Evolutionary conservation across 2,888 invertebrate species (phyloP).

Genomic region (Microdon myrmicae): DNA sequence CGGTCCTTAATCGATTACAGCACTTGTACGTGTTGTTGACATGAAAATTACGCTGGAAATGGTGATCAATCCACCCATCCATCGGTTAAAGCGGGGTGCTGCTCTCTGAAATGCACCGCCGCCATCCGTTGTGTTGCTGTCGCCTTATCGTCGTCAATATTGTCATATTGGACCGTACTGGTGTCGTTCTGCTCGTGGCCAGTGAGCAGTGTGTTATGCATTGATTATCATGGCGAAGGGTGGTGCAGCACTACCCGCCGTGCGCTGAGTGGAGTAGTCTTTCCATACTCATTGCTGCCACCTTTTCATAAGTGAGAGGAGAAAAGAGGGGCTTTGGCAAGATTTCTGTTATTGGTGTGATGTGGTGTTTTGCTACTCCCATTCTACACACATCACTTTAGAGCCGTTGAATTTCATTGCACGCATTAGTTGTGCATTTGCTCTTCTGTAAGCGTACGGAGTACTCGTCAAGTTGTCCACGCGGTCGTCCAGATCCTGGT

Average conservation of each 20-base stretch:
- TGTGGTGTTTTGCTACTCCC: slow-evolving; percentile 52
- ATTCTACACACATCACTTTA: slow-evolving; percentile 44
- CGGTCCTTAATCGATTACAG: slow-evolving; percentile 51
- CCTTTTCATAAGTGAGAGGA: slow-evolving; percentile 8
- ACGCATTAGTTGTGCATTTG: slow-evolving; percentile 45
- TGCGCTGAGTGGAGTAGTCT: slow-evolving; percentile 24
- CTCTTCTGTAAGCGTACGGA: slow-evolving; percentile 44
- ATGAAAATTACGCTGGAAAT: slow-evolving; percentile 47
- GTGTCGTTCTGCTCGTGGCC: slow-evolving; percentile 8
- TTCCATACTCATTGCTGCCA: too few relatives aligned
- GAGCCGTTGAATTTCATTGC: slow-evolving; percentile 45
- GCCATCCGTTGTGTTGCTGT: slow-evolving; percentile 2
- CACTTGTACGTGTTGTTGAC: slow-evolving; percentile 52
- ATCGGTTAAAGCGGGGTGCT: too few relatives aligned
- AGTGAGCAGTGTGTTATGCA: slow-evolving; percentile 1
- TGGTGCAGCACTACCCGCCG: slow-evolving; percentile 20
- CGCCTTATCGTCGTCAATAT: slow-evolving; percentile 10
- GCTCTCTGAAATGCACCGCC: slow-evolving; percentile 40
- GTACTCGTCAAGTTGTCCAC: slow-evolving; percentile 48
- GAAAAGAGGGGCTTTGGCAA: slow-evolving; percentile 32
- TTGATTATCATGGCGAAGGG: slow-evolving; percentile 16
- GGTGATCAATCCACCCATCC: too few relatives aligned
- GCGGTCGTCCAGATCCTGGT: slow-evolving; percentile 19
- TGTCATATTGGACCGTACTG: slow-evolving; percentile 8
- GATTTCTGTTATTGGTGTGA: slow-evolving; percentile 50